phyloP scores from a whole-genome alignment of 2,797 vertebrate genomes.

The Acropternis orthonyx region DNA sequence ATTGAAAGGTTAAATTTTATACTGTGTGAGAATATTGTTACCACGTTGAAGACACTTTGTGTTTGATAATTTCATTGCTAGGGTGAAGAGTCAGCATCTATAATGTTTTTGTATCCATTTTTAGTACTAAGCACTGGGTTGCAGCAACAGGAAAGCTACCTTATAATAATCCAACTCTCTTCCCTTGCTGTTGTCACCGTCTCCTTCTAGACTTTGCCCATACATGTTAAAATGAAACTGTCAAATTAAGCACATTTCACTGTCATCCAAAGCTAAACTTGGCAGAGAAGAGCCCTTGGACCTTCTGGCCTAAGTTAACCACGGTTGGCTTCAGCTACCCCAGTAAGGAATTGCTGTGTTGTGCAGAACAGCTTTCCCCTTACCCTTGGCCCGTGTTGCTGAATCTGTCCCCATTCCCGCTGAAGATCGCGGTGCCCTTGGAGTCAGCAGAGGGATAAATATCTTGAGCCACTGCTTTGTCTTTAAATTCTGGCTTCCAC shows the following conservation, averaged over 20 bases:
- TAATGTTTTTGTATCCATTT: neutral
- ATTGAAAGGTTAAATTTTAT: neutral
- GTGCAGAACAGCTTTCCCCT: neutral
- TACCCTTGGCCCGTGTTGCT: neutral
- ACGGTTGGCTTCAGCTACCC: constrained; percentile 40
- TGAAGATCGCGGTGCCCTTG: neutral
- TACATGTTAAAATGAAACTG: constrained; percentile 62
- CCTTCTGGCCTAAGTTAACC: constrained; percentile 67
- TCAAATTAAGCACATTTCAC: constrained; percentile 67
- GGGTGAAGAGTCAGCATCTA: neutral
- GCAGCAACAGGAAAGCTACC: neutral
- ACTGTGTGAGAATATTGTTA: neutral
- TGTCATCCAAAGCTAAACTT: constrained; percentile 63
- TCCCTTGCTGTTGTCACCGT: constrained; percentile 1
- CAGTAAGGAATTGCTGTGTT: neutral
- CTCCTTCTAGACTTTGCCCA: constrained; percentile 51
- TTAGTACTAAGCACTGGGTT: neutral
- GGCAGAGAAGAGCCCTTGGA: constrained; percentile 57
- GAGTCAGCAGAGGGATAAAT: neutral
- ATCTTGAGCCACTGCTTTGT: neutral
- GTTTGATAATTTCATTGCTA: neutral
- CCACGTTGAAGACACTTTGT: neutral
- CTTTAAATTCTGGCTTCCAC: constrained; percentile 11
- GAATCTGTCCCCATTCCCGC: neutral
- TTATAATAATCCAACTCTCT: neutral